Percentiles rank a stretch among this genome's conserved stretches.
Evolutionary conservation across 2,797 vertebrate species (phyloP).

Genomic region (Parotocinclus haroldoi): DNA sequence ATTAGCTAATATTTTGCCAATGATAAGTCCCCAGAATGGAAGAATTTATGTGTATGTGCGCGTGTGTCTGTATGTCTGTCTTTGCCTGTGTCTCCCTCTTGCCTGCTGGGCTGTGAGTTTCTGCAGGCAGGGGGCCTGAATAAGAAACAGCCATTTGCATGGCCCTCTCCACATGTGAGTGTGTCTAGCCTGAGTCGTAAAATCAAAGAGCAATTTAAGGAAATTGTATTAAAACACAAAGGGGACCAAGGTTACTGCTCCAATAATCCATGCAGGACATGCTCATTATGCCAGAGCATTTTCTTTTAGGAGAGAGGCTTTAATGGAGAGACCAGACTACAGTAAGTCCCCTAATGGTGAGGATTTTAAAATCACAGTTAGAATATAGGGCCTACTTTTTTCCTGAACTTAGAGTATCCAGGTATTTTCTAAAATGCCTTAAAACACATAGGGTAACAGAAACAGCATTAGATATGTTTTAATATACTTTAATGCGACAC

Average conservation of each 20-base stretch:
- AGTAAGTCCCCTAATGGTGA: slow-evolving; percentile 30
- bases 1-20: too few relatives aligned
- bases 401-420: too few relatives aligned
- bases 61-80: slow-evolving; percentile 6
- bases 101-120: slow-evolving; percentile 8
- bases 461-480: too few relatives aligned
- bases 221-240: slow-evolving; percentile 37
- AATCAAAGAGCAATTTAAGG: slow-evolving; percentile 47
- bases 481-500: too few relatives aligned
- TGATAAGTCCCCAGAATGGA: too few relatives aligned
- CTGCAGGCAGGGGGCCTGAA: background rate
- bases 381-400: too few relatives aligned
- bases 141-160: slow-evolving; percentile 5
- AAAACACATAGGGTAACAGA: too few relatives aligned
- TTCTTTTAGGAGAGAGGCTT: slow-evolving; percentile 42
- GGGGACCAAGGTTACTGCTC: slow-evolving; percentile 35
- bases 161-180: slow-evolving; percentile 33
- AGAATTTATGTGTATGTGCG: slow-evolving; percentile 7
- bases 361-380: slow-evolving; percentile 23
- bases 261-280: slow-evolving; percentile 32
- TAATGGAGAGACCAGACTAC: slow-evolving; percentile 46
- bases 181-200: slow-evolving; percentile 38
- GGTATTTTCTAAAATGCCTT: too few relatives aligned
- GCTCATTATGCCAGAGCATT: slow-evolving; percentile 38
- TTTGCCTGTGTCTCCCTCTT: slow-evolving; percentile 6